A percentile compares a stretch with the other conserved stretches of the same genome.
Evolutionary conservation across 1,140 invertebrate genomes (phyloP).

Genomic region (Aplysia californica): DNA sequence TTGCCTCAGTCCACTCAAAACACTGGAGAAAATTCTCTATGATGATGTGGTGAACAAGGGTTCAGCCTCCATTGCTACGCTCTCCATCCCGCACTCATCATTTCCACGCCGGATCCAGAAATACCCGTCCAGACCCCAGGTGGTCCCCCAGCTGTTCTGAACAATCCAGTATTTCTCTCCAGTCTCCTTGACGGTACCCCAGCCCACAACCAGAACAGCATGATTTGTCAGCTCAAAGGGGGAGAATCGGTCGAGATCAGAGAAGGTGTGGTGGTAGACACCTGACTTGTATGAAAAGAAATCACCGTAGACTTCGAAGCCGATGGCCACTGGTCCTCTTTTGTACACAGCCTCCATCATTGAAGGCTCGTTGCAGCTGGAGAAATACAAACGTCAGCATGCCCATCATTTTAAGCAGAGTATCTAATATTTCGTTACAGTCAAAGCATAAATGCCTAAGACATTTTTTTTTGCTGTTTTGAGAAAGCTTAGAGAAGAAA

Average conservation of each 20-base stretch:
- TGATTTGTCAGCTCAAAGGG: conserved; percentile 67
- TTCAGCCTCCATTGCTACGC: conserved; percentile 59
- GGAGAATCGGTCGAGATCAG: conserved; percentile 46
- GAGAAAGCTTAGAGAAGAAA: too few species aligned
- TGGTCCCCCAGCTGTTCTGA: conserved; percentile 71
- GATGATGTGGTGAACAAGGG: conserved; percentile 44
- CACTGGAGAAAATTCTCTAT: too few species aligned
- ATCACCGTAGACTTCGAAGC: conserved; percentile 69
- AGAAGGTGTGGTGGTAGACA: conserved; percentile 60
- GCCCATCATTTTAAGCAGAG: too few species aligned
- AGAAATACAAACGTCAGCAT: conserved; percentile 24
- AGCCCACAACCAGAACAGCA: conserved; percentile 65
- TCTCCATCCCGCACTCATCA: conserved; percentile 70
- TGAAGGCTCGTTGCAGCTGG: conserved; percentile 70
- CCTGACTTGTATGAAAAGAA: conserved; percentile 68
- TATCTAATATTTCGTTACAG: too few species aligned
- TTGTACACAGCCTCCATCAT: conserved; percentile 70
- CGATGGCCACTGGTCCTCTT: conserved; percentile 71
- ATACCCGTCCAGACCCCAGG: conserved; percentile 73
- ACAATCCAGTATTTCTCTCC: conserved; percentile 64
- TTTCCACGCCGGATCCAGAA: conserved; percentile 70
- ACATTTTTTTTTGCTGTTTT: too few species aligned
- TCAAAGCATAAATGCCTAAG: too few species aligned
- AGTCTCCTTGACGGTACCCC: conserved; percentile 54
- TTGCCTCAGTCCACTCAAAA: too few species aligned